Conservation (phyloP, 64 coral and sea anemone genomes). For the Porites australiensis region DNA sequence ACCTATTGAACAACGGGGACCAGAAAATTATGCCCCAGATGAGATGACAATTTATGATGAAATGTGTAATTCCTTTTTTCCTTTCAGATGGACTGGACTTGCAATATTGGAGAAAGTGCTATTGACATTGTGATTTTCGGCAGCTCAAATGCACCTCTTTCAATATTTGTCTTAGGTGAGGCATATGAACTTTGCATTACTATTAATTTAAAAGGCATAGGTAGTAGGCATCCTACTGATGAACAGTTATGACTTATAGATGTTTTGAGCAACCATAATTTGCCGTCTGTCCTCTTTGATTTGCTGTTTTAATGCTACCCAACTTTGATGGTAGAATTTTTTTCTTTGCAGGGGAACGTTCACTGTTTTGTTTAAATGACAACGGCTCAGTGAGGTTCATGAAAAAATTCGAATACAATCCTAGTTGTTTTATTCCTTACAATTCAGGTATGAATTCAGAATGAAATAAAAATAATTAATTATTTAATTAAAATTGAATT, state of each 20-base stretch:
- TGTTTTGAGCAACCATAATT: no score
- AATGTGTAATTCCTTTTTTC: background rate
- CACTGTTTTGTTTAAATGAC: conserved; percentile 93
- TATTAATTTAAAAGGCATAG: no score
- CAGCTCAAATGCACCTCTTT: conserved; percentile 74
- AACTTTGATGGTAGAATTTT: no score
- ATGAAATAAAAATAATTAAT: background rate
- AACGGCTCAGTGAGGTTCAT: conserved; percentile 96
- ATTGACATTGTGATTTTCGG: conserved; percentile 87
- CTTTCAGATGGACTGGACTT: conserved; percentile 93
- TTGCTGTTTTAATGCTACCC: no score
- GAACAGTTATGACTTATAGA: no score
- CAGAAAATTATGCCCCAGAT: no score
- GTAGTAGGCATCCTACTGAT: no score
- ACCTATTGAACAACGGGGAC: no score
- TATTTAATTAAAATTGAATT: background rate
- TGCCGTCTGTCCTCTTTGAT: no score
- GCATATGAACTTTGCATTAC: background rate
- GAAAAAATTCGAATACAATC: conserved; percentile 99
- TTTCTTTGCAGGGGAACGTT: conserved; percentile 81
- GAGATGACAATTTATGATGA: no score
- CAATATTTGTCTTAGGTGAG: conserved; percentile 96
- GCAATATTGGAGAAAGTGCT: conserved; percentile 95
- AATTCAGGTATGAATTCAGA: conserved; percentile 70
- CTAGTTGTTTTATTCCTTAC: conserved; percentile 93